Conservation (phyloP, 1,140 invertebrate species). For the Nasonia vitripennis region DNA sequence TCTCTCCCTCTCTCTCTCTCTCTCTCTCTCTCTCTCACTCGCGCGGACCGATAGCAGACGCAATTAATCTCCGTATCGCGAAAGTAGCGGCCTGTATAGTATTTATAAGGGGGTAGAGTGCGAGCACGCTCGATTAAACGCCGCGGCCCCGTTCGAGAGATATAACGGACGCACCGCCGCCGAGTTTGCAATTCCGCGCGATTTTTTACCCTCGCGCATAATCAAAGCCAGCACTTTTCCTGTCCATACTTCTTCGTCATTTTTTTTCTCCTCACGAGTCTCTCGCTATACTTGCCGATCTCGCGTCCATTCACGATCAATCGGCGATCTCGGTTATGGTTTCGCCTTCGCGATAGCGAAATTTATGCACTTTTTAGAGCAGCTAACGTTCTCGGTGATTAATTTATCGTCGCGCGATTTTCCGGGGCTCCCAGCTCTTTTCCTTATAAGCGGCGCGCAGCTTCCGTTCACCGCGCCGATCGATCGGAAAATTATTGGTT, state of each 20-base stretch:
- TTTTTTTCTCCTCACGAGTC: neutral
- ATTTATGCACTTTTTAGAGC: slow-evolving; percentile 49
- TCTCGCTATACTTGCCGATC: neutral
- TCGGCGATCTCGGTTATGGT: slow-evolving; percentile 24
- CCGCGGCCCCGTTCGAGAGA: neutral
- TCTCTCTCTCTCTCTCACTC: slow-evolving; percentile 40
- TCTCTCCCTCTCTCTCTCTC: slow-evolving; percentile 40
- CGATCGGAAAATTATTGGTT: slow-evolving; percentile 39
- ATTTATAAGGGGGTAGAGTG: neutral
- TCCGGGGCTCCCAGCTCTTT: no score
- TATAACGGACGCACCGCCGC: slow-evolving; percentile 1
- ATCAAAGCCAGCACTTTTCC: neutral
- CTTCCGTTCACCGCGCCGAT: neutral
- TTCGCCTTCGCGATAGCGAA: slow-evolving; percentile 42
- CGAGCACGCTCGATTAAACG: slow-evolving; percentile 24
- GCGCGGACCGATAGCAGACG: slow-evolving; percentile 30
- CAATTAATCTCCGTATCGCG: slow-evolving; percentile 36
- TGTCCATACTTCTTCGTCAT: neutral
- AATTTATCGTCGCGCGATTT: slow-evolving; percentile 41
- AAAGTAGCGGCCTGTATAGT: slow-evolving; percentile 1
- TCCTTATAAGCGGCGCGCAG: no score
- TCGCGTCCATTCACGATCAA: slow-evolving; percentile 9
- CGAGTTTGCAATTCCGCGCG: neutral
- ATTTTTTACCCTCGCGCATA: neutral
- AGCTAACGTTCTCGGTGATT: slow-evolving; percentile 47